A percentile compares a stretch with the other conserved stretches of the same genome.
phyloP scores from a whole-genome alignment of 2,113 vertebrate species.

The Neodontobutis hainanensis region DNA sequence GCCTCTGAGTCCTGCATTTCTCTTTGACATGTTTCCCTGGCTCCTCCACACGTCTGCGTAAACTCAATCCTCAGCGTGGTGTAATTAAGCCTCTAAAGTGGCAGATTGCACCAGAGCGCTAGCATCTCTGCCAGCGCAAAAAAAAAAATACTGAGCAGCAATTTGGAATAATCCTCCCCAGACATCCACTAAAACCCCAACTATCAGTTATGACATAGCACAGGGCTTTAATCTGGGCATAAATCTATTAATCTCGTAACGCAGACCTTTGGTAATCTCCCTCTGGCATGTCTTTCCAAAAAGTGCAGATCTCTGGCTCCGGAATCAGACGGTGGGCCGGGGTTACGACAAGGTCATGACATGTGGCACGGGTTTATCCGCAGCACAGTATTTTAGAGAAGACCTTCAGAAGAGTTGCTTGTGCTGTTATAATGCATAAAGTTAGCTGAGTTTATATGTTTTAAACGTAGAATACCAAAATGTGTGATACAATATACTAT shows the following conservation, averaged over 20 bases:
- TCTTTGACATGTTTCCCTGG: slow-evolving; percentile 58
- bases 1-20: slow-evolving; percentile 40
- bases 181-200: slow-evolving; percentile 72
- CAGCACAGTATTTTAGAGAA: not conserved
- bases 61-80: slow-evolving; percentile 55
- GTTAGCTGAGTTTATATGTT: slow-evolving; percentile 27
- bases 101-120: slow-evolving; percentile 60
- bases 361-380: slow-evolving; percentile 32
- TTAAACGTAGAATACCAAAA: slow-evolving; percentile 16
- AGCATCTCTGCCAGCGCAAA: slow-evolving; percentile 51
- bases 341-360: slow-evolving; percentile 37
- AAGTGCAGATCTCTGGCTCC: slow-evolving; percentile 47
- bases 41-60: slow-evolving; percentile 58
- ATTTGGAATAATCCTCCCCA: slow-evolving; percentile 72
- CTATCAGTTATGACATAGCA: slow-evolving; percentile 73
- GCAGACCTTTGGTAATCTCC: slow-evolving; percentile 60
- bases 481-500: not conserved
- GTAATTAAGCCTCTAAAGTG: slow-evolving; percentile 75
- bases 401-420: slow-evolving; percentile 13
- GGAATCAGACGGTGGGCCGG: slow-evolving; percentile 28
- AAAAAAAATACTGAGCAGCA: slow-evolving; percentile 66
- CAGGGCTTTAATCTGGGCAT: slow-evolving; percentile 70
- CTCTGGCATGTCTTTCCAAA: slow-evolving; percentile 54
- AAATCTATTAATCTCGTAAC: slow-evolving; percentile 74
- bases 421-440: slow-evolving; percentile 6